Conservation (phyloP, 2,888 invertebrate genomes). For the Tribolium freemani region DNA sequence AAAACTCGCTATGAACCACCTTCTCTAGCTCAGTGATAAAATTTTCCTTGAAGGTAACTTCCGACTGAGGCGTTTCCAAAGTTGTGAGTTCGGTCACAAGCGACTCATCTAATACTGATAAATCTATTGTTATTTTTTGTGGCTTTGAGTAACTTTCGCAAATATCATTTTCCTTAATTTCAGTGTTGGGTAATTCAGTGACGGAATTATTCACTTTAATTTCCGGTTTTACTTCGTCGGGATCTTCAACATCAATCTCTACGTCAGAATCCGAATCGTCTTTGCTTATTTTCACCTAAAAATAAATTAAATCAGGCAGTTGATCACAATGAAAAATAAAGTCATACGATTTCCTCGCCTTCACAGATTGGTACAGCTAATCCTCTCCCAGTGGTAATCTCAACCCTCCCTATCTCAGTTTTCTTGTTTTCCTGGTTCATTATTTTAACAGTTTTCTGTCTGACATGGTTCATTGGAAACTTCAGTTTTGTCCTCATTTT, state of each 20-base stretch:
- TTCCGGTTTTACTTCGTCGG: conserved; percentile 53
- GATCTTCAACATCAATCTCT: conserved; percentile 75
- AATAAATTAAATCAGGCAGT: conserved; percentile 23
- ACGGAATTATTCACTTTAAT: not conserved
- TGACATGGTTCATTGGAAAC: conserved; percentile 47
- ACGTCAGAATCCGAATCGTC: conserved; percentile 68
- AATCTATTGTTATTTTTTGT: conserved; percentile 46
- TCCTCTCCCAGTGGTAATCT: conserved; percentile 70
- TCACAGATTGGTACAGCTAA: conserved; percentile 72
- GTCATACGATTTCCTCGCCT: conserved; percentile 68
- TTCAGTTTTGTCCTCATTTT: conserved; percentile 57
- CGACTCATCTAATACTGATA: conserved; percentile 51
- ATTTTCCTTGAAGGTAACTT: conserved; percentile 64
- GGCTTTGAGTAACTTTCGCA: conserved; percentile 28
- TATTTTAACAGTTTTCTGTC: conserved; percentile 48
- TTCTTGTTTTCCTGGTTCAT: conserved; percentile 43
- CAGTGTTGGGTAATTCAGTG: not conserved
- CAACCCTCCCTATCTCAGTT: conserved; percentile 50
- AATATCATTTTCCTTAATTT: conserved; percentile 21
- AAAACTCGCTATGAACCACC: conserved; percentile 72
- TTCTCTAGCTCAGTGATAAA: conserved; percentile 71
- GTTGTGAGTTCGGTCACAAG: conserved; percentile 56
- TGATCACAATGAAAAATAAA: not conserved
- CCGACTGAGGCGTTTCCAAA: conserved; percentile 68
- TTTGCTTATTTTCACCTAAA: conserved; percentile 64